Evolutionary conservation across 2,113 vertebrate species (phyloP).

Genomic region (Mixornis gularis): DNA sequence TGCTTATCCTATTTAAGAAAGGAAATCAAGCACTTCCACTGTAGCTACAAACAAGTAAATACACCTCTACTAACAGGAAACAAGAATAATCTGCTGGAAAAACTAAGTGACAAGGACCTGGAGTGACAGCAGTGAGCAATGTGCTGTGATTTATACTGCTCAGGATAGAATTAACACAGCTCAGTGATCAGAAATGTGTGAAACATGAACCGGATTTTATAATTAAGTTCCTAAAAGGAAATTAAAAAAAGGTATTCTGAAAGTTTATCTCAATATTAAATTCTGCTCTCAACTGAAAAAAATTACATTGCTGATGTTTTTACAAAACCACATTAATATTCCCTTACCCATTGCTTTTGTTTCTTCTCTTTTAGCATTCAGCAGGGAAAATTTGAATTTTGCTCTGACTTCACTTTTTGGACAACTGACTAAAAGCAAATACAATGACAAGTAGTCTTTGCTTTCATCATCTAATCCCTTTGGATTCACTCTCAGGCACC

Average conservation of each 20-base stretch:
- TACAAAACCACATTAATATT: neutral
- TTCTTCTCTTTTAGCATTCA: constrained; percentile 97
- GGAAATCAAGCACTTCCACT: neutral
- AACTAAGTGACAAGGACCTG: neutral
- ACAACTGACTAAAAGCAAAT: constrained; percentile 98
- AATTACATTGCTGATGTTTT: neutral
- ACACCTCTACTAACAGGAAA: neutral
- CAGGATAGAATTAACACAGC: neutral
- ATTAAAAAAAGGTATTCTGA: neutral
- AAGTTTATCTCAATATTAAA: neutral
- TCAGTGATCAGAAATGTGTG: neutral
- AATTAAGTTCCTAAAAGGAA: neutral
- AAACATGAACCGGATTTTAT: neutral
- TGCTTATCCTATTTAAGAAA: neutral
- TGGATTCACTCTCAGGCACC: constrained; percentile 98
- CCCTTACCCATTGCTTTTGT: constrained; percentile 98
- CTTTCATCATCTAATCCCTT: constrained; percentile 98
- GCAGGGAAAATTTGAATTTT: constrained; percentile 98
- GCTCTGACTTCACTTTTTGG: constrained; percentile 99
- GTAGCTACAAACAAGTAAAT: neutral
- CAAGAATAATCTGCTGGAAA: neutral
- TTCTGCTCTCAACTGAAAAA: neutral
- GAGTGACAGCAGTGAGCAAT: neutral
- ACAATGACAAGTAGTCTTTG: constrained; percentile 97
- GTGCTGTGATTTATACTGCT: neutral